Base-by-base conservation (phyloP, 2,888 invertebrate genomes). In the Polietes domitor region DNA sequence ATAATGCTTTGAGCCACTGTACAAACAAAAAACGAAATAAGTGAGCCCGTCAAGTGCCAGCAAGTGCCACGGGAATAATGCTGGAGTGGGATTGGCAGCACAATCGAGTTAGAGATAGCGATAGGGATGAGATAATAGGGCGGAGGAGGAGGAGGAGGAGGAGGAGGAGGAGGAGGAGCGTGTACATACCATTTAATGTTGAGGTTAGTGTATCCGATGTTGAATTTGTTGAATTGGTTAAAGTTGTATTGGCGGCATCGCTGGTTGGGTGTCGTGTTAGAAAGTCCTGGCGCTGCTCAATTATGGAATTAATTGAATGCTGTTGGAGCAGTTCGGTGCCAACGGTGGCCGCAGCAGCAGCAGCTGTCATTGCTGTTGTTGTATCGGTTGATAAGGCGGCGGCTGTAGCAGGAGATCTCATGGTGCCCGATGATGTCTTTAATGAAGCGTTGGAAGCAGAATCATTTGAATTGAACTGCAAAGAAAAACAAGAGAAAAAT, bases 251-350 rank as follows among this genome's bases (percentile, higher is more conserved):
- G 81, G 61, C 81, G 70, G 76, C 72, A 61, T 74, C 81, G 21
- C 50, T 76, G 5, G 43, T 17, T 17, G 77, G 65, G 47, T 75
- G 88, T 75, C 90, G 87, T 77, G 88, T 88, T 73, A 91, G 87
- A 53, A 92, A 88, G 85, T 92, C 91, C 82, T 89, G 88, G 78
- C 61, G 61, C 74, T 91, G 92, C 76, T 93, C 93, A 86, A 93
- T 88, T 80, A 94, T 90, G 2, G 93, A 93, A 89, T 93, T 94
- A 83, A 94, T 93, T 70, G 94, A 93, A 89, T 93, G 93, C 83
- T 91, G 92, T 86, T 93, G 93, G 73, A 94, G 89, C 82, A 94
- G 93, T 86, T 93, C 93, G 75, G 87, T 87, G 47, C 85, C 88
- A 88, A 92, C 88, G 79, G 89, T 88, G 86, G 91, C 88, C 73